phyloP scores from a whole-genome alignment of 2,113 vertebrate genomes.

The Microtus richardsoni region DNA sequence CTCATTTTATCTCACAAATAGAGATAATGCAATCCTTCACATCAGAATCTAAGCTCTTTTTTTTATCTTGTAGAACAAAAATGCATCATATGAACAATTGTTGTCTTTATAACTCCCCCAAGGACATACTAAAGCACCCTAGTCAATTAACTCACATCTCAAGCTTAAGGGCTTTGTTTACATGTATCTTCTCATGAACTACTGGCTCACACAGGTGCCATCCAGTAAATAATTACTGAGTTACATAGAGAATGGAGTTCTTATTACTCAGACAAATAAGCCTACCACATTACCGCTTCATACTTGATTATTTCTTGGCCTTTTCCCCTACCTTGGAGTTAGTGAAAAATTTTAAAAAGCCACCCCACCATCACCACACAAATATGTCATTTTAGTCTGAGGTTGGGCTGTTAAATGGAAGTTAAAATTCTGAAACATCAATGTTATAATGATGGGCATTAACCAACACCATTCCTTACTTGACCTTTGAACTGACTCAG shows the following conservation, averaged over 20 bases:
- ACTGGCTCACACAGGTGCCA: not conserved
- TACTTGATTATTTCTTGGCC: not conserved
- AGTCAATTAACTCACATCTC: not conserved
- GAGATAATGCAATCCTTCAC: not conserved
- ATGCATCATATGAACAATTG: not conserved
- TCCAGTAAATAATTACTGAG: not conserved
- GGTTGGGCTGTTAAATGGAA: not conserved
- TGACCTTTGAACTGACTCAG: not conserved
- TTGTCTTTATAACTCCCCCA: not conserved
- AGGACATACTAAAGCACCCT: not conserved
- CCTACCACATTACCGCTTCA: not conserved
- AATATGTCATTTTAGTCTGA: not conserved
- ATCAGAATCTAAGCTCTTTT: not conserved
- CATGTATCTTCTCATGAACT: not conserved
- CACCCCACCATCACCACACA: not conserved
- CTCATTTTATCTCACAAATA: not conserved
- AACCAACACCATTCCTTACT: not conserved
- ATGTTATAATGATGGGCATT: not conserved
- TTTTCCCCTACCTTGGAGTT: not conserved
- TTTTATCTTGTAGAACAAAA: not conserved
- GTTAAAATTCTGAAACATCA: conserved; percentile 17
- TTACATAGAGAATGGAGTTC: not conserved
- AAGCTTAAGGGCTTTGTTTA: not conserved
- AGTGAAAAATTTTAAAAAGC: not conserved
- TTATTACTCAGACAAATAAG: not conserved